Evolutionary conservation across 2,888 invertebrate species (phyloP), one percentile per base, ranked within the genome.

Genomic region (Panzeria rudis): DNA sequence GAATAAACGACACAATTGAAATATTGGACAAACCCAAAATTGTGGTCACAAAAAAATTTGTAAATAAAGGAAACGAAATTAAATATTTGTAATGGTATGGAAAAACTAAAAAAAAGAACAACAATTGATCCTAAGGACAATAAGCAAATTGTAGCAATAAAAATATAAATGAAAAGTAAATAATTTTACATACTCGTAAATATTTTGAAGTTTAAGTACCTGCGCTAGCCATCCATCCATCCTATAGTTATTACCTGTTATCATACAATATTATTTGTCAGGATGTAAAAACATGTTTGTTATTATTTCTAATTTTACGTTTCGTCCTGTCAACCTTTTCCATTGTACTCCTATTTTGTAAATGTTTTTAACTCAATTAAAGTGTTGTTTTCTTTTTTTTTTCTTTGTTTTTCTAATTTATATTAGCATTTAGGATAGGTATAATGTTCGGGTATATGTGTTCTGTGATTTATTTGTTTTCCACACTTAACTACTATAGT

Each of bases 381-480:
- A 50, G 4, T 59, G 47, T 35, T 32, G 23, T 69, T n/a, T n/a
- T n/a, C n/a, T n/a, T n/a, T n/a, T n/a, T n/a, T n/a, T n/a, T n/a
- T n/a, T 41, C 15, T 64, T 50, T 50, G 38, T 41, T 59, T 50
- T 59, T 47, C 23, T 59, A 72, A 59, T 47, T 25, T 69, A 5
- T 64, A 20, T 68, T 59, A 50, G 47, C 38, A 59, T 66, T 80
- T 56, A n/a, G n/a, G n/a, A n/a, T n/a, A n/a, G 17, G 56, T 23
- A 56, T 56, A 13, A 29, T 66, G 25, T 23, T 66, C 56, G 17
- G 25, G 29, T 61, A 52, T 41, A 9, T 62, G 8, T 38, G 41
- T 52, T 62, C 52, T 68, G 32, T 32, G 68, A 75, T 81, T 75
- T 81, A 75, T 81, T 81, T 81, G 52, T 25, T 81, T 81, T 75